Conservation (phyloP, 2,888 invertebrate species). For the Napeogenes sylphis region DNA sequence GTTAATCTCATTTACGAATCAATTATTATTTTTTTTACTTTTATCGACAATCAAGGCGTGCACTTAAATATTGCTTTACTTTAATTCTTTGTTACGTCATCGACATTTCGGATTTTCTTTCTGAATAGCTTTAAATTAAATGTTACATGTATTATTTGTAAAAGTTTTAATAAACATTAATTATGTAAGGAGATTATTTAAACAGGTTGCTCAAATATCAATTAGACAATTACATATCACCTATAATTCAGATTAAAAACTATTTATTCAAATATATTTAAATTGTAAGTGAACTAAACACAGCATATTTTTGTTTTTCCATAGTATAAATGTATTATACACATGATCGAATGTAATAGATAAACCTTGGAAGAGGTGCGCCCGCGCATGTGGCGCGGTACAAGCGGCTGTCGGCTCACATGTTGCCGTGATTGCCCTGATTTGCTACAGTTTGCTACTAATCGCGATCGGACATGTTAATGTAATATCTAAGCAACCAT, state of each 20-base stretch:
- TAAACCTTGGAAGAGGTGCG: background rate
- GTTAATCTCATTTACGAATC: background rate
- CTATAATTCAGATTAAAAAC: background rate
- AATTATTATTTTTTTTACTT: background rate
- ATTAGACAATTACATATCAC: background rate
- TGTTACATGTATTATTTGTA: background rate
- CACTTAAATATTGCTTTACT: constrained; percentile 24
- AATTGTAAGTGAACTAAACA: too few species aligned
- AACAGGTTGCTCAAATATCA: background rate
- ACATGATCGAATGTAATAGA: background rate
- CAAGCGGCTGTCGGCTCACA: constrained; percentile 11
- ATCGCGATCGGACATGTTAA: constrained; percentile 29
- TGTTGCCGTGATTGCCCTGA: constrained; percentile 23
- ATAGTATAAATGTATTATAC: background rate
- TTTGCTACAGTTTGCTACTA: constrained; percentile 32
- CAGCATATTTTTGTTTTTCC: too few species aligned
- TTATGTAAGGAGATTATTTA: background rate
- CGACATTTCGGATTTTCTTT: constrained; percentile 7
- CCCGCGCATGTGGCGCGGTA: background rate
- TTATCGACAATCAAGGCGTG: background rate
- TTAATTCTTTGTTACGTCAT: constrained; percentile 11
- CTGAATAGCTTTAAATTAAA: constrained; percentile 3
- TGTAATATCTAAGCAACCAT: constrained; percentile 20
- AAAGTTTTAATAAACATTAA: background rate
- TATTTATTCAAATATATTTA: too few species aligned